A percentile compares a stretch with the other conserved stretches of the same genome.
Conservation (phyloP, 1,140 invertebrate genomes). For the Zaprionus taronus region DNA sequence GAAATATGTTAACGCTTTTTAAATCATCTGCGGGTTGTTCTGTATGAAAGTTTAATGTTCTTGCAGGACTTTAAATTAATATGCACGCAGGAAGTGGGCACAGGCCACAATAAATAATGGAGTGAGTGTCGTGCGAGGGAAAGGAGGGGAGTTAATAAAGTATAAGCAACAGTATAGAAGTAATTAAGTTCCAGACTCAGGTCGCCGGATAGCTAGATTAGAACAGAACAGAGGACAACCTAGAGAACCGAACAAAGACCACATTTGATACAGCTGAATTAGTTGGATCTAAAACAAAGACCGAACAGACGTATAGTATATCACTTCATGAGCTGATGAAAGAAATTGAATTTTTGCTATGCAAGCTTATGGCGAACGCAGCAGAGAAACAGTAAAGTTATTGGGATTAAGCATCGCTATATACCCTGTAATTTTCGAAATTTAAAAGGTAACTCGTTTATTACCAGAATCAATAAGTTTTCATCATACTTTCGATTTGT, state of each 20-base stretch:
- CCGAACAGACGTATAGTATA: background rate
- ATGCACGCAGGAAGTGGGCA: constrained; percentile 9
- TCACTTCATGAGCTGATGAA: background rate
- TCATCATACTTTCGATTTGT: too few relatives aligned
- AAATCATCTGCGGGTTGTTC: constrained; percentile 61
- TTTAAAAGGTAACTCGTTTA: background rate
- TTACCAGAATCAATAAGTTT: too few relatives aligned
- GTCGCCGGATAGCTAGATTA: background rate
- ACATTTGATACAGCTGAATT: background rate
- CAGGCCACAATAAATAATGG: constrained; percentile 40
- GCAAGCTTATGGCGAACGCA: constrained; percentile 4
- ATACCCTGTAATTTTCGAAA: background rate
- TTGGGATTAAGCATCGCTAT: background rate
- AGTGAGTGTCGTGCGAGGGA: background rate
- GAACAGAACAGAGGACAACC: background rate
- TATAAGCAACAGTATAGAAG: constrained; percentile 1
- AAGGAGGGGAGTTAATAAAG: background rate
- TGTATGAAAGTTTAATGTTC: constrained; percentile 47
- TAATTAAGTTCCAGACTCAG: background rate
- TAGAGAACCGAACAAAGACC: background rate
- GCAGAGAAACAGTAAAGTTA: background rate
- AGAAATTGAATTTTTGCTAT: background rate
- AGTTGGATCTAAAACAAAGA: background rate
- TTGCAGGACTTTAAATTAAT: constrained; percentile 35
- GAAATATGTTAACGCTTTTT: constrained; percentile 80